These are phyloP conservation scores for Pollenia labialis DNA, from an alignment of 2,888 invertebrate species.

Conservation along the genomic window DNA sequence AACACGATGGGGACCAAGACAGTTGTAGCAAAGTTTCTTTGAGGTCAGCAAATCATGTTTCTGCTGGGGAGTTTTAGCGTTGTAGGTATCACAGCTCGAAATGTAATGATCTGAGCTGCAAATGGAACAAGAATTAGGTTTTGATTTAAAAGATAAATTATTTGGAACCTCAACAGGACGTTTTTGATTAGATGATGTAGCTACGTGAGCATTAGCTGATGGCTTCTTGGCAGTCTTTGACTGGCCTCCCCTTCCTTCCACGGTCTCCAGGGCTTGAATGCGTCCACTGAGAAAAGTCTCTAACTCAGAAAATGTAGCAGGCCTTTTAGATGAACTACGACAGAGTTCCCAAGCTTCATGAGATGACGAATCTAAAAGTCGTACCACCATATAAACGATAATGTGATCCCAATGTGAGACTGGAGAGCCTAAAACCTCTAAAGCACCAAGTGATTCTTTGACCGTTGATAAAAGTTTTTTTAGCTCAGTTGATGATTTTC, in stretches of 20 bases:
- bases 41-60: slow-evolving; percentile 10
- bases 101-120: slow-evolving; percentile 50
- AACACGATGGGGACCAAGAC: slow-evolving; percentile 37
- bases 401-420: slow-evolving; percentile 24
- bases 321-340: slow-evolving; percentile 23
- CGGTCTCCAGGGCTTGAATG: slow-evolving; percentile 32
- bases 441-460: slow-evolving; percentile 38
- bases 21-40: slow-evolving; percentile 32
- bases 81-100: slow-evolving; percentile 39
- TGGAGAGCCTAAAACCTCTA: slow-evolving; percentile 18
- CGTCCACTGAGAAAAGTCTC: slow-evolving; percentile 33
- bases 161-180: slow-evolving; percentile 27
- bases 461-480: slow-evolving; percentile 15
- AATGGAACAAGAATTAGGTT: slow-evolving; percentile 32
- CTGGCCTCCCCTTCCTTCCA: background rate
- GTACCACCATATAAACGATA: slow-evolving; percentile 27
- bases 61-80: background rate
- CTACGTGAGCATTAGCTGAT: background rate
- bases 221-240: slow-evolving; percentile 4
- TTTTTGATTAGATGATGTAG: slow-evolving; percentile 26
- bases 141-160: slow-evolving; percentile 30
- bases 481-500: slow-evolving; percentile 21
- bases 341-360: slow-evolving; percentile 34
- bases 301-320: slow-evolving; percentile 15
- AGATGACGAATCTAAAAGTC: slow-evolving; percentile 26